phyloP scores from a whole-genome alignment of 1,140 invertebrate species.

The Nephila pilipes region DNA sequence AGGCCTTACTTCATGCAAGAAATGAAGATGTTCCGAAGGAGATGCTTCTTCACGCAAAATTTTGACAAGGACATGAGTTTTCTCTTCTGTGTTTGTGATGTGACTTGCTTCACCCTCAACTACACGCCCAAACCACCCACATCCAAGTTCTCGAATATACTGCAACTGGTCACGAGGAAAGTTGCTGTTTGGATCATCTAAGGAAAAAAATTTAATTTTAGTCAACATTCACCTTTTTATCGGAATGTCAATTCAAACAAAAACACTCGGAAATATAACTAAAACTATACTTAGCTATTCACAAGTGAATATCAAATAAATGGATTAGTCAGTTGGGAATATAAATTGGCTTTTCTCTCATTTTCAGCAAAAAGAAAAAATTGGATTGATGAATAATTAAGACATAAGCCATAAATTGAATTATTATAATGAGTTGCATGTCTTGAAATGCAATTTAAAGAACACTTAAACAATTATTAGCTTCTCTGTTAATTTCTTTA shows the following conservation, averaged over 20 bases:
- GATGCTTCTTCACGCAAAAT: constrained; percentile 88
- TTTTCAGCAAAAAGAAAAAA: no score
- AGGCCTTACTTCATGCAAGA: constrained; percentile 87
- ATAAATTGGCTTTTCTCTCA: no score
- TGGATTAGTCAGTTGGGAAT: no score
- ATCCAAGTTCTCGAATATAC: constrained; percentile 91
- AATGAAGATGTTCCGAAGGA: constrained; percentile 86
- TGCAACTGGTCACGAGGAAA: constrained; percentile 90
- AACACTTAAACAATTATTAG: no score
- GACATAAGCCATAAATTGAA: no score
- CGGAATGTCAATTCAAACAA: background rate
- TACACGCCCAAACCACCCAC: constrained; percentile 93
- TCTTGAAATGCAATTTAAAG: no score
- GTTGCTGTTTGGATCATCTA: constrained; percentile 85
- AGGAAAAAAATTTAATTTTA: constrained; percentile 65
- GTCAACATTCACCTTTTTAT: no score
- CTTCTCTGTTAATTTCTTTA: no score
- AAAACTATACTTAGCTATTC: background rate
- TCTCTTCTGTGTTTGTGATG: constrained; percentile 81
- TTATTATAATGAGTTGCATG: no score
- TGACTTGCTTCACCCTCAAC: constrained; percentile 87
- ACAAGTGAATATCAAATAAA: no score
- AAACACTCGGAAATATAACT: background rate
- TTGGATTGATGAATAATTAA: no score
- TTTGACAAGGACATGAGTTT: constrained; percentile 84